Evolutionary conservation across 2,113 vertebrate species (phyloP).

Genomic region (Herpetotheres cachinnans): DNA sequence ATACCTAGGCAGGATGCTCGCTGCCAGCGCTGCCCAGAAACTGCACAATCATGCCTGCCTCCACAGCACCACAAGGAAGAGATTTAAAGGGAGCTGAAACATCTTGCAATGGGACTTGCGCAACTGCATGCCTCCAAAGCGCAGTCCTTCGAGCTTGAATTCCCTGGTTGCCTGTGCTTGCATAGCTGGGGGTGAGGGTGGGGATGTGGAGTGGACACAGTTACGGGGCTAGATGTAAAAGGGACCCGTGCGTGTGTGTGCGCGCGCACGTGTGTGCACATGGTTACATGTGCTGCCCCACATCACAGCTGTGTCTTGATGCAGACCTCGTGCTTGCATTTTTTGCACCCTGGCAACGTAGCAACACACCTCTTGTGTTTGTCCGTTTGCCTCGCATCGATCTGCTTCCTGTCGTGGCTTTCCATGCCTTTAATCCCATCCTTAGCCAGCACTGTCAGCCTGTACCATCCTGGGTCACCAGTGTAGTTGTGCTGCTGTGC

Average conservation of each 20-base stretch:
- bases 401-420: not conserved
- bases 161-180: accelerated
- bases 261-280: accelerated
- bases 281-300: not conserved
- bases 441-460: not conserved
- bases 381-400: not conserved
- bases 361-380: not conserved
- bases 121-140: not conserved
- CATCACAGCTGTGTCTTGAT: not conserved
- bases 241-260: accelerated
- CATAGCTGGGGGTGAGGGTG: not conserved
- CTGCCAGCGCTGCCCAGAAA: conserved; percentile 21
- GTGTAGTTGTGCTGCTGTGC: too few species aligned
- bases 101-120: not conserved
- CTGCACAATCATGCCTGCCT: conserved; percentile 22
- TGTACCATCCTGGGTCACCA: not conserved
- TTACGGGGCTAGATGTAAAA: not conserved
- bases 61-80: not conserved
- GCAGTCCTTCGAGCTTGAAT: not conserved
- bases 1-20: not conserved
- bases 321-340: not conserved
- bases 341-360: not conserved
- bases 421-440: not conserved
- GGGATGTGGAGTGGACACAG: not conserved
- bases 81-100: not conserved